Conservation (phyloP, 2,888 invertebrate genomes). For the Neocrepidodera transversa region DNA sequence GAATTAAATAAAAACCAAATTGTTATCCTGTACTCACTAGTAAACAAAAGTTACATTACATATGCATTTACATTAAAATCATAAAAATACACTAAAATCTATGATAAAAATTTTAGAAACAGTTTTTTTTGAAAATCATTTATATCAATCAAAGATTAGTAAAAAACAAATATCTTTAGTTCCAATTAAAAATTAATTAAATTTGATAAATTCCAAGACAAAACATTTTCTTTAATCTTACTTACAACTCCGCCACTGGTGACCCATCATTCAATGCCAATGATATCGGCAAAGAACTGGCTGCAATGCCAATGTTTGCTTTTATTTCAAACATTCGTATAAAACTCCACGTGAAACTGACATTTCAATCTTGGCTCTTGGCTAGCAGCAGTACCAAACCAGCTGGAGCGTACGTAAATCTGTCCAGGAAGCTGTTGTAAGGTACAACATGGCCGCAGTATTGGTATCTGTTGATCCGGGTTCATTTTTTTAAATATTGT, state of each 20-base stretch:
- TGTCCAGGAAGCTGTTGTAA: constrained; percentile 13
- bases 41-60: too few species aligned
- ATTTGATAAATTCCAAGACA: too few species aligned
- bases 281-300: constrained; percentile 30
- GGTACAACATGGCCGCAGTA: background rate
- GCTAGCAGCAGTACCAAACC: constrained; percentile 42
- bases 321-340: constrained; percentile 48
- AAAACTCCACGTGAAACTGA: constrained; percentile 45
- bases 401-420: constrained; percentile 28
- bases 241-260: constrained; percentile 15
- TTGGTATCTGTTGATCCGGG: background rate
- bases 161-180: too few species aligned
- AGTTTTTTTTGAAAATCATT: too few species aligned
- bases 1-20: too few species aligned
- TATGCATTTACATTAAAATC: too few species aligned
- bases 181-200: too few species aligned
- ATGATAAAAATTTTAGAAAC: too few species aligned
- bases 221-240: too few species aligned
- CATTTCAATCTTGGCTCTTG: constrained; percentile 47
- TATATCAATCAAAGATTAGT: too few species aligned
- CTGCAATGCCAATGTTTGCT: constrained; percentile 41
- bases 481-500: background rate
- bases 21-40: too few species aligned
- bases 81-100: too few species aligned
- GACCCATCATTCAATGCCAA: constrained; percentile 32